Percentiles rank a stretch among this genome's conserved stretches.
These are phyloP conservation scores for Polydrusus cervinus DNA, from an alignment of 2,888 invertebrate species.

Conservation along the genomic window DNA sequence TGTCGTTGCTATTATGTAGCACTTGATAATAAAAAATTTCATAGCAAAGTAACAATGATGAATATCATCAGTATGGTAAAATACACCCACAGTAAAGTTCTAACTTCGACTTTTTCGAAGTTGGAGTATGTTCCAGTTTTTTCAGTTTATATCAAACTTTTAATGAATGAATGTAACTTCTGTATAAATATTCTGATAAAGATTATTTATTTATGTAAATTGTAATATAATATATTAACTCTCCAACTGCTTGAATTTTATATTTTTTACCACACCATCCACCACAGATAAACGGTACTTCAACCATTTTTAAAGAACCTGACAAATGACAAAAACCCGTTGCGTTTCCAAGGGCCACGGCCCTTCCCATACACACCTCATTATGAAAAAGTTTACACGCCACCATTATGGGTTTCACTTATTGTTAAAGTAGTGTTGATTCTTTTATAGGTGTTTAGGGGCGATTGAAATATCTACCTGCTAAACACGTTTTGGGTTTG, in stretches of 20 bases:
- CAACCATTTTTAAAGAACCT: slow-evolving; percentile 16
- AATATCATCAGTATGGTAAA: no score
- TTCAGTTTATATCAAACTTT: no score
- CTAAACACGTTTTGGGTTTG: slow-evolving; percentile 1
- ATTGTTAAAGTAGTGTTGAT: slow-evolving; percentile 48
- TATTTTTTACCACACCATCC: not conserved
- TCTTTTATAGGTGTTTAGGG: slow-evolving; percentile 31
- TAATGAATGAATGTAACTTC: no score
- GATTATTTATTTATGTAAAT: no score
- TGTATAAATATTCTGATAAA: no score
- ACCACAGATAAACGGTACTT: not conserved
- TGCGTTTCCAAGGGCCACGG: slow-evolving; percentile 8
- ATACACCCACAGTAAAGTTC: no score
- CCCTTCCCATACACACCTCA: slow-evolving; percentile 58
- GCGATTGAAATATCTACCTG: slow-evolving; percentile 25
- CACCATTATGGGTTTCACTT: slow-evolving; percentile 57
- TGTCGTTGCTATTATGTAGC: no score
- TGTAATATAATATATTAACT: no score
- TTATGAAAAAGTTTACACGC: slow-evolving; percentile 60
- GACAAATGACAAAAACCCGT: slow-evolving; percentile 28
- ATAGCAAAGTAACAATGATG: no score
- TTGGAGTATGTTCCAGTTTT: no score
- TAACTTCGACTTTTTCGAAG: no score
- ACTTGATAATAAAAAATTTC: no score
- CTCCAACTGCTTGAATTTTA: not conserved